Percentiles rank a stretch among this genome's conserved stretches.
These are phyloP conservation scores for Phthorimaea operculella DNA, from an alignment of 1,140 invertebrate species.

Conservation along the genomic window DNA sequence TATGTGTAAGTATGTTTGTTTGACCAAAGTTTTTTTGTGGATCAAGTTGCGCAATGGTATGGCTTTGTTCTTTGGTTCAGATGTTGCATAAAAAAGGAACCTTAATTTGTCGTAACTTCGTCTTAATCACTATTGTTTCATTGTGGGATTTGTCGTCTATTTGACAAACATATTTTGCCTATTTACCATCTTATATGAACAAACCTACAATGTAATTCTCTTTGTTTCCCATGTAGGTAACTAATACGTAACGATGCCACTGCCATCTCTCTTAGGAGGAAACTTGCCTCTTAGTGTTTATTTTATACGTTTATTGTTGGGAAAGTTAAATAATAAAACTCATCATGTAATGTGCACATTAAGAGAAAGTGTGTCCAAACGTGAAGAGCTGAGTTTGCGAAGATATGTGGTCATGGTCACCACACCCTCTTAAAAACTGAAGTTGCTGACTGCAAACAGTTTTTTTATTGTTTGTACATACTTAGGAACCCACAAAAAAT, in stretches of 20 bases:
- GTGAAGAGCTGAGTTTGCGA: constrained; percentile 13
- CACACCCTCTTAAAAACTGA: too few species aligned
- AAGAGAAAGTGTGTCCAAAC: constrained; percentile 38
- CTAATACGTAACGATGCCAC: too few species aligned
- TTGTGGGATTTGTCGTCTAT: not conserved
- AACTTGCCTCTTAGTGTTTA: not conserved
- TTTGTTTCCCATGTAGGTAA: too few species aligned
- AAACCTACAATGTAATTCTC: too few species aligned
- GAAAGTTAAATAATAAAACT: constrained; percentile 19
- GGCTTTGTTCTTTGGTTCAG: not conserved
- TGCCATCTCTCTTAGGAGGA: not conserved
- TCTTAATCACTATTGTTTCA: not conserved
- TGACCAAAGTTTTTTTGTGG: not conserved
- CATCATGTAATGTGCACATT: constrained; percentile 15
- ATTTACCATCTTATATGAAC: too few species aligned
- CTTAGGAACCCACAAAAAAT: too few species aligned
- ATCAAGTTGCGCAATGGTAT: not conserved
- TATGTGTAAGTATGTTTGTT: not conserved
- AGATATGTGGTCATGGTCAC: not conserved
- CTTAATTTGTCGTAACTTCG: not conserved
- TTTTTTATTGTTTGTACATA: too few species aligned
- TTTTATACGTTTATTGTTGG: constrained; percentile 8
- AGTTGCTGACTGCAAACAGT: too few species aligned
- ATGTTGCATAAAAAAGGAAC: not conserved
- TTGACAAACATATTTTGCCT: not conserved